Percentiles rank a stretch among this genome's conserved stretches.
phyloP scores from a whole-genome alignment of 1,140 invertebrate species.

The Aleiodes sp. region DNA sequence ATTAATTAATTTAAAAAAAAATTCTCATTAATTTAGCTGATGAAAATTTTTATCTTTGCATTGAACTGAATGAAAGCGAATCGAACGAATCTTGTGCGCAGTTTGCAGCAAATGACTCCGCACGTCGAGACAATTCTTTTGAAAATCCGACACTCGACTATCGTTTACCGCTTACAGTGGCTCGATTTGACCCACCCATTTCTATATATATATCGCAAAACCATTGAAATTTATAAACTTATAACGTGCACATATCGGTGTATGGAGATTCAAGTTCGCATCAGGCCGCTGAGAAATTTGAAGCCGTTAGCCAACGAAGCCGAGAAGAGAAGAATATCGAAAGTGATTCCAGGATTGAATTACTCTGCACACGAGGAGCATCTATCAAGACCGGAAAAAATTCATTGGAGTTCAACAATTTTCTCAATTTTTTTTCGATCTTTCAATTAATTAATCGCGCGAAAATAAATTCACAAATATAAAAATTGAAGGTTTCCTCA shows the following conservation, averaged over 20 bases:
- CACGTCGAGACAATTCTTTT: neutral
- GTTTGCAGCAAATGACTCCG: slow-evolving; percentile 15
- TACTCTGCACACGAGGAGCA: neutral
- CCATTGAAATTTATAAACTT: slow-evolving; percentile 1
- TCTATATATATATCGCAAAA: slow-evolving; percentile 16
- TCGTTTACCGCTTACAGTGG: slow-evolving; percentile 13
- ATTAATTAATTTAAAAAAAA: too few relatives aligned
- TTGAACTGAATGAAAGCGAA: neutral
- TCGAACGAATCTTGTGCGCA: slow-evolving; percentile 14
- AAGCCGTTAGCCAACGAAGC: slow-evolving; percentile 11
- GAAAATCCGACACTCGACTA: slow-evolving; percentile 9
- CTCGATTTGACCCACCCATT: neutral
- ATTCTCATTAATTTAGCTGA: too few relatives aligned
- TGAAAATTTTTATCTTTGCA: neutral
- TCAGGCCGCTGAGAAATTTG: neutral
- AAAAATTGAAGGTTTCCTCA: too few relatives aligned
- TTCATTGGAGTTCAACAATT: too few relatives aligned
- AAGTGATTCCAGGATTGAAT: slow-evolving; percentile 24
- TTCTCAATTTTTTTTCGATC: too few relatives aligned
- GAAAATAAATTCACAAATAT: too few relatives aligned
- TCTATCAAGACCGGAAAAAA: neutral
- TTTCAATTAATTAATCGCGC: too few relatives aligned
- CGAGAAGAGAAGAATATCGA: slow-evolving; percentile 10
- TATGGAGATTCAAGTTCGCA: neutral
- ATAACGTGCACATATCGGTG: slow-evolving; percentile 10